A percentile compares a stretch with the other conserved stretches of the same genome.
phyloP scores from a whole-genome alignment of 1,140 invertebrate species.

The Aphelinus certus region DNA sequence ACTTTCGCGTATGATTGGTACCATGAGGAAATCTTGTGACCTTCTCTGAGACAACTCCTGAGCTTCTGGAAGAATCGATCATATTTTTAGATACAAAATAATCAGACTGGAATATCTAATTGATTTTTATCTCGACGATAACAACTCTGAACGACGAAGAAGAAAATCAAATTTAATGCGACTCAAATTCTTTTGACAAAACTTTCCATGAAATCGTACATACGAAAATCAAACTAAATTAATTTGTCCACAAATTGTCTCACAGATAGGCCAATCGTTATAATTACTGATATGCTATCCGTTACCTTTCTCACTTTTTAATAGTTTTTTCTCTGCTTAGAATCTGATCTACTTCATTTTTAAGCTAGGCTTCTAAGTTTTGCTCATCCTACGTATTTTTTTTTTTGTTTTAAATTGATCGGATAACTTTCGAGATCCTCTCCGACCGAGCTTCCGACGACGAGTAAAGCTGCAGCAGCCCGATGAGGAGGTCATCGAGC shows the following conservation, averaged over 20 bases:
- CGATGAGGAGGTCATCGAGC: not conserved
- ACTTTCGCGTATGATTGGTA: slow-evolving; percentile 36
- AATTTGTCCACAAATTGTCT: slow-evolving; percentile 12
- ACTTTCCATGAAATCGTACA: no score
- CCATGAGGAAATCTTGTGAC: slow-evolving; percentile 17
- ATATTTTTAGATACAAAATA: not conserved
- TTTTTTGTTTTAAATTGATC: slow-evolving; percentile 41
- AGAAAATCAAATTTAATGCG: no score
- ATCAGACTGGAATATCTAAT: no score
- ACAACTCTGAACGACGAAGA: no score
- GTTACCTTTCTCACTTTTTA: slow-evolving; percentile 15
- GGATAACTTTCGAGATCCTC: slow-evolving; percentile 56
- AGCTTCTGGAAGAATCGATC: not conserved
- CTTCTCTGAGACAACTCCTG: slow-evolving; percentile 5
- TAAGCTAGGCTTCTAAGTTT: slow-evolving; percentile 18
- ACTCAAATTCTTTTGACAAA: not conserved
- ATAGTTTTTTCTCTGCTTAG: slow-evolving; percentile 20
- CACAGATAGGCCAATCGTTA: slow-evolving; percentile 7
- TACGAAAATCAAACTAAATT: no score
- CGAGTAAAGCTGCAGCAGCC: slow-evolving; percentile 30
- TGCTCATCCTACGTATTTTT: slow-evolving; percentile 31
- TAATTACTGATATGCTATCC: slow-evolving; percentile 35
- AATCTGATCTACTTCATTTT: slow-evolving; percentile 24
- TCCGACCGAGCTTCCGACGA: slow-evolving; percentile 42
- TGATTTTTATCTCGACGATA: no score